Base-by-base conservation (phyloP, 1,140 invertebrate genomes). In the Homarus americanus region DNA sequence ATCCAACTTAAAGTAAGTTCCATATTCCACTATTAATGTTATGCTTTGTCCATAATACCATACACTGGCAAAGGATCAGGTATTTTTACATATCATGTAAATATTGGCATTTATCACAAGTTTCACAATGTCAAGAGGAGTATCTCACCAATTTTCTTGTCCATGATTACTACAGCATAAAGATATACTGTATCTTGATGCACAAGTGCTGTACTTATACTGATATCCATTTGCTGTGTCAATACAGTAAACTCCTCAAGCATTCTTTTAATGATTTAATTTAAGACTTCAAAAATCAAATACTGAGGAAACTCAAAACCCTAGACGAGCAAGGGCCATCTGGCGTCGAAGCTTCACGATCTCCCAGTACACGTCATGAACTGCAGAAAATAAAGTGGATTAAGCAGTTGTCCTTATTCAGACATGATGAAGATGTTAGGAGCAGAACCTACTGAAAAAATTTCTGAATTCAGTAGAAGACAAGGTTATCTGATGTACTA, bases 281-380 rank as follows among this genome's bases (percentile, higher is more conserved):
- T 9, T 24, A 69, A 32, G 24, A 69, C 63, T 58, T 58, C 20
- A 69, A 24, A 2, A 69, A 69, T 40, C 1, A 76, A 41, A n/a
- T 34, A 40, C 40, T 80, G 7, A 28, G n/a, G 63, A 36, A 28
- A 24, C 34, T 90, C 75, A 93, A 75, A 95, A 93, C 44, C 97
- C 97, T 66, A 97, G 94, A 92, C 96, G 95, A 66, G 97, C 96
- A 44, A 97, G 94, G 44, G 96, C 95, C 95, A 97, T 97, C 94
- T 97, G 96, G 93, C 96, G 96, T 69, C 97, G 94, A 82, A 97
- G 94, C 92, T 96, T 95, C 32, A 96, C 95, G 82, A 97, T 96
- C 94, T 97, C 96, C 95, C 96, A 97, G 93, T 97, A 97, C 86
- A 97, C 95, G 93, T 97, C 97, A 93, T 96, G 96, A 92, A 96